A percentile compares a stretch with the other conserved stretches of the same genome.
These are phyloP conservation scores for Crypturellus tataupa DNA, from an alignment of 2,797 vertebrate genomes.

Conservation along the genomic window DNA sequence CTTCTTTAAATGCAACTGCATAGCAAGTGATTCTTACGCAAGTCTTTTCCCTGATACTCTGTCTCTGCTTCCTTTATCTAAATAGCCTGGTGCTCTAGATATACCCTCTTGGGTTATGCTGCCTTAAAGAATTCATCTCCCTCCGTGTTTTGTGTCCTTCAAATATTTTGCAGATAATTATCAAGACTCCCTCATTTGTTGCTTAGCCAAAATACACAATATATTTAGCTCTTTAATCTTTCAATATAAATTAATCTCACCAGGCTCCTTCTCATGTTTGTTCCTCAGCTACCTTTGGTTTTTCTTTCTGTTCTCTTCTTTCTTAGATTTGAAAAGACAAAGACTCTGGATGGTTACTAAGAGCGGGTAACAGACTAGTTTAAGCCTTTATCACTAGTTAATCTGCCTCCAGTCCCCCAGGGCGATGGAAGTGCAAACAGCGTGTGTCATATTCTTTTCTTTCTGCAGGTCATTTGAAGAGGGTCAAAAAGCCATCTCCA, in stretches of 20 bases:
- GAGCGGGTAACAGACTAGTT: not conserved
- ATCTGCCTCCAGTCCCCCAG: not conserved
- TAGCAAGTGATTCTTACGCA: not conserved
- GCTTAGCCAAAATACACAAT: not conserved
- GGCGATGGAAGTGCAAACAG: not conserved
- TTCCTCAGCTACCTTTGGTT: not conserved
- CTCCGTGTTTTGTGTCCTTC: not conserved
- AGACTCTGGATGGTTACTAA: not conserved
- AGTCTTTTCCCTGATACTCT: not conserved
- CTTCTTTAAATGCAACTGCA: not conserved
- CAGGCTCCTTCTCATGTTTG: not conserved
- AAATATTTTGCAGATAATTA: constrained; percentile 3
- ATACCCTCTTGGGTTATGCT: not conserved
- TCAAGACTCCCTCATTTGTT: not conserved
- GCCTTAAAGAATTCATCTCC: constrained; percentile 5
- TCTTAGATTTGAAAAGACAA: not conserved
- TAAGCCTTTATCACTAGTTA: not conserved
- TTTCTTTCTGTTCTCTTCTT: not conserved
- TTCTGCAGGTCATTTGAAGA: not conserved
- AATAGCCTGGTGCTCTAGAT: not conserved
- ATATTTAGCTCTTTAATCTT: not conserved
- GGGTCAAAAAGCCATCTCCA: accelerated
- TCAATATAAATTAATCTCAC: not conserved
- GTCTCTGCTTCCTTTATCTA: not conserved
- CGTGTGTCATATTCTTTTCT: not conserved